These are phyloP conservation scores for Ceraclea dissimilis DNA, from an alignment of 2,888 invertebrate species.

Conservation along the genomic window DNA sequence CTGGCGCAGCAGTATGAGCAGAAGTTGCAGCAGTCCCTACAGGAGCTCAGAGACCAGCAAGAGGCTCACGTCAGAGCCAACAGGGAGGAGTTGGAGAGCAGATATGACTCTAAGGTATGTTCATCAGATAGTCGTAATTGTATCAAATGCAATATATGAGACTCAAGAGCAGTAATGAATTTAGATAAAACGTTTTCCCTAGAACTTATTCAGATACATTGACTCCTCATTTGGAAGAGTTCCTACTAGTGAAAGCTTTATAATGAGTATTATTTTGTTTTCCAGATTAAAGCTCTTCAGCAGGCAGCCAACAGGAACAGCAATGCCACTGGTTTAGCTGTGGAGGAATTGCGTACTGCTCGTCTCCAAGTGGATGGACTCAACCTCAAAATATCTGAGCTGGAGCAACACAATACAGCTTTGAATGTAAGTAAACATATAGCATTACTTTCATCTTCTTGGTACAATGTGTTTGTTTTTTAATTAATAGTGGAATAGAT, in stretches of 20 bases:
- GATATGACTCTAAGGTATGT: conserved; percentile 68
- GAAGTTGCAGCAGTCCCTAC: conserved; percentile 82
- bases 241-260: too few relatives aligned
- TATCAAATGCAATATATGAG: too few relatives aligned
- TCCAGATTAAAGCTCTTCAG: conserved; percentile 68
- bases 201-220: not conserved
- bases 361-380: conserved; percentile 71
- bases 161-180: too few relatives aligned
- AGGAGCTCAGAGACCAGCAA: conserved; percentile 88
- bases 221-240: too few relatives aligned
- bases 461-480: not conserved
- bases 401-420: conserved; percentile 66
- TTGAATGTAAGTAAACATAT: conserved; percentile 50
- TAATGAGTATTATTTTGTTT: conserved; percentile 1
- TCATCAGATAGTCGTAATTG: too few relatives aligned
- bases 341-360: conserved; percentile 74
- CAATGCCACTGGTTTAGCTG: conserved; percentile 63
- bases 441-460: not conserved
- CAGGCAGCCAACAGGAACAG: conserved; percentile 65
- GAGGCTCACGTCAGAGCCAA: conserved; percentile 83
- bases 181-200: too few relatives aligned
- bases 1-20: conserved; percentile 92
- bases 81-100: conserved; percentile 81
- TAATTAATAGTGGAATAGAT: not conserved
- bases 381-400: conserved; percentile 61